Evolutionary conservation across 1,140 invertebrate species (phyloP).

Genomic region (Drosophila mayri): DNA sequence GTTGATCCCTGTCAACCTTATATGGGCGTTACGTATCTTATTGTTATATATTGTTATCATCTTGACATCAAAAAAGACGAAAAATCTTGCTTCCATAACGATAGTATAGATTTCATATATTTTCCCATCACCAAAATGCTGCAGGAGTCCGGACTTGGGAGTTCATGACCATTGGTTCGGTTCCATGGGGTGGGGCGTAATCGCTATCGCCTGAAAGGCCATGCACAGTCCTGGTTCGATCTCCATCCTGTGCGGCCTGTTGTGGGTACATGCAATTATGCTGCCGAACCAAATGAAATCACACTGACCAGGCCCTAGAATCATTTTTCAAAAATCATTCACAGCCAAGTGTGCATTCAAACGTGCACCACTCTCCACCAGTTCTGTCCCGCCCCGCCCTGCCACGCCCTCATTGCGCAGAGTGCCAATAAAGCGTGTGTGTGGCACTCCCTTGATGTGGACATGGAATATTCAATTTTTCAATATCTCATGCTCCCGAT

Average conservation of each 20-base stretch:
- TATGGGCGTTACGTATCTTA: background rate
- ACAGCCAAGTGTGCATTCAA: slow-evolving; percentile 78
- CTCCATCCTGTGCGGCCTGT: slow-evolving; percentile 10
- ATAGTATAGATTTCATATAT: background rate
- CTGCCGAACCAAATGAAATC: slow-evolving; percentile 72
- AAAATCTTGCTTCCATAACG: background rate
- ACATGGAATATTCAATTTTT: slow-evolving; percentile 83
- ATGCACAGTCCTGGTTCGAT: background rate
- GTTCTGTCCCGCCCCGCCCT: background rate
- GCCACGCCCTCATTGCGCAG: slow-evolving; percentile 23
- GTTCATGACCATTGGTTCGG: slow-evolving; percentile 8
- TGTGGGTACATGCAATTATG: slow-evolving; percentile 73
- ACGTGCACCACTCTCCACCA: slow-evolving; percentile 41
- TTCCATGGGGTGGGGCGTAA: slow-evolving; percentile 13
- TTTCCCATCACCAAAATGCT: background rate
- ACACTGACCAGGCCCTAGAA: slow-evolving; percentile 53
- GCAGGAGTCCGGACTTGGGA: background rate
- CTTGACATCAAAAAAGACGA: background rate
- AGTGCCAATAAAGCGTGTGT: slow-evolving; percentile 70
- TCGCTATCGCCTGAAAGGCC: slow-evolving; percentile 17
- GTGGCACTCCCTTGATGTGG: slow-evolving; percentile 41
- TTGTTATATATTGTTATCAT: too few species aligned
- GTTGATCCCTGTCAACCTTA: background rate
- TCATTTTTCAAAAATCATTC: slow-evolving; percentile 81
- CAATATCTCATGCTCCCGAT: slow-evolving; percentile 73